Percentiles rank a stretch among this genome's conserved stretches.
These are phyloP conservation scores for Drosophila saltans DNA, from an alignment of 1,140 invertebrate genomes.

Conservation along the genomic window DNA sequence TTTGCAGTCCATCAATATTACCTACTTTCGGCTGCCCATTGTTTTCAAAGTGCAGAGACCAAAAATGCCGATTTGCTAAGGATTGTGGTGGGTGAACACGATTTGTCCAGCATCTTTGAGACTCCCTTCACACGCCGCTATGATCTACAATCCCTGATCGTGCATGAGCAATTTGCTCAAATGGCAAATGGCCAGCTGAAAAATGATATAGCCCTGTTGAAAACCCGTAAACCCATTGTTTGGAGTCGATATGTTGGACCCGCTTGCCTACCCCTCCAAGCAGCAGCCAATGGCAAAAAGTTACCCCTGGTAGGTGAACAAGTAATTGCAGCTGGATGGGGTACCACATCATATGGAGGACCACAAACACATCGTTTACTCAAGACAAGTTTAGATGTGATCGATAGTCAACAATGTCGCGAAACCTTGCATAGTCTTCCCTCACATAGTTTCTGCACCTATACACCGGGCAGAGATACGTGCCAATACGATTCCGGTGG, in stretches of 20 bases:
- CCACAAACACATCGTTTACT: slow-evolving; percentile 65
- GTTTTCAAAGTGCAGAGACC: slow-evolving; percentile 65
- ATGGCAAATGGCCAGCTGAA: slow-evolving; percentile 41
- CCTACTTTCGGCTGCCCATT: slow-evolving; percentile 75
- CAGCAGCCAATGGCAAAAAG: slow-evolving; percentile 30
- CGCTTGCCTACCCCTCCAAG: slow-evolving; percentile 68
- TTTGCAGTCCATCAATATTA: slow-evolving; percentile 69
- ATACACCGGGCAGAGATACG: slow-evolving; percentile 71
- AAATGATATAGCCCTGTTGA: slow-evolving; percentile 76
- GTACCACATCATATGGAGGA: slow-evolving; percentile 77
- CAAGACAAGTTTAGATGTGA: slow-evolving; percentile 72
- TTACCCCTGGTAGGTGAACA: slow-evolving; percentile 54
- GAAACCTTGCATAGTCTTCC: slow-evolving; percentile 29
- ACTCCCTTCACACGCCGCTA: slow-evolving; percentile 68
- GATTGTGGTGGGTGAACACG: slow-evolving; percentile 75
- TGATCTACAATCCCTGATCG: slow-evolving; percentile 57
- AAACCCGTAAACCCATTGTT: slow-evolving; percentile 53
- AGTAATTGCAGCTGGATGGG: slow-evolving; percentile 76
- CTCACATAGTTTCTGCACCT: slow-evolving; percentile 71
- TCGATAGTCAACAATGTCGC: slow-evolving; percentile 54
- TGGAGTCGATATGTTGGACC: slow-evolving; percentile 75
- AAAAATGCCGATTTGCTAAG: slow-evolving; percentile 42
- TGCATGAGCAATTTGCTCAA: slow-evolving; percentile 66
- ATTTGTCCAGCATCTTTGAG: slow-evolving; percentile 62
- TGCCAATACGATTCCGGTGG: slow-evolving; percentile 82